Evolutionary conservation across 2,888 invertebrate species (phyloP), one percentile per base, ranked within the genome.

Genomic region (Drosophila subsilvestris): DNA sequence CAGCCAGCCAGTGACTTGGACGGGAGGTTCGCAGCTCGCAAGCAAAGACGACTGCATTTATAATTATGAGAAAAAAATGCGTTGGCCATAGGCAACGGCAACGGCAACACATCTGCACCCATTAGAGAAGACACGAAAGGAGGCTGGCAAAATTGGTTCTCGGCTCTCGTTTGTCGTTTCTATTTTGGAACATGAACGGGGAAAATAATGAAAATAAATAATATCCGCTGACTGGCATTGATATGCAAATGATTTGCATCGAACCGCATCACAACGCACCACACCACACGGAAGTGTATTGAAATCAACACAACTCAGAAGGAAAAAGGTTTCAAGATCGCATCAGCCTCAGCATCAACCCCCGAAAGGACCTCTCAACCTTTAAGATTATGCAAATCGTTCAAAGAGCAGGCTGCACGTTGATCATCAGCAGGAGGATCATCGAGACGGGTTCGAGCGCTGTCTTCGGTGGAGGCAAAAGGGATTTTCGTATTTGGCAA

Each of bases 161-260:
- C 80, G 80, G 79, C 79, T 75, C 77, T 75, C 79, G 79, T 73
- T 79, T 77, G 75, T 75, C 75, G 80, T 77, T 68, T 79, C 63
- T 29, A 3, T n/a, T 71, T 80, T 74, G 63, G 57, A 72, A 75
- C 32, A 79, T 73, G 68, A 75, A 68, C 55, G 67, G 70, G 77
- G 61, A 70, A 81, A 78, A 81, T 82, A 85, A 85, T 81, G 84
- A 69, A 81, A 81, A 83, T 84, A 84, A 84, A 84, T 84, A 88
- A 87, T 89, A 87, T 80, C 90, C 79, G 85, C 78, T 77, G 37
- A n/a, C 37, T 37, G 60, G 83, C 87, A 88, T 88, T 89, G 85
- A 88, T 88, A 88, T 88, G 88, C 80, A 88, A 88, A 88, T 88
- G 50, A 69, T 73, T 27, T 2, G 25, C 37, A 42, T 43, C 42